Evolutionary conservation across 2,797 vertebrate genomes (phyloP).

Genomic region (Lagorchestes hirsutus): DNA sequence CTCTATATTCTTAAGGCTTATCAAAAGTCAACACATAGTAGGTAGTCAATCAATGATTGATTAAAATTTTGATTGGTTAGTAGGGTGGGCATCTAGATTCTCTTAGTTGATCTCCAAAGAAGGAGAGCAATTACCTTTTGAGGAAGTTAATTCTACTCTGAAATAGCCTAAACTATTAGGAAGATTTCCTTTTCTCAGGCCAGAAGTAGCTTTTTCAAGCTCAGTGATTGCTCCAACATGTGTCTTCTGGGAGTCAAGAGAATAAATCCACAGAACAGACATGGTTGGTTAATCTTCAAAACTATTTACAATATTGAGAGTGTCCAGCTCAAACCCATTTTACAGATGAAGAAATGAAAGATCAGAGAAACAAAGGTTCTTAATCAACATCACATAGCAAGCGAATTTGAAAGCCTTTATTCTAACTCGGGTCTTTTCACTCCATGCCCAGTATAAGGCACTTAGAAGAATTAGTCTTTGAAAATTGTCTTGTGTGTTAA

Average conservation of each 20-base stretch:
- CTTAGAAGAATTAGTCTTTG: background rate
- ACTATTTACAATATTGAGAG: background rate
- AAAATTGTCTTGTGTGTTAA: background rate
- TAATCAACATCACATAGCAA: background rate
- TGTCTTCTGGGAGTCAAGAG: background rate
- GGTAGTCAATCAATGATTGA: background rate
- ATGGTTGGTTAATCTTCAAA: background rate
- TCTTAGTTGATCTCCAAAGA: background rate
- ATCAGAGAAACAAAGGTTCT: background rate
- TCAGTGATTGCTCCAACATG: background rate
- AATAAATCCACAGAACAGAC: background rate
- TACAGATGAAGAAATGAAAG: background rate
- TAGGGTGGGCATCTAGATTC: background rate
- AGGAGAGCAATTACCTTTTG: background rate
- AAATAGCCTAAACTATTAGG: background rate
- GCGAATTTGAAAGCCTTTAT: background rate
- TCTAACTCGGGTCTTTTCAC: background rate
- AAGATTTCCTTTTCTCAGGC: background rate
- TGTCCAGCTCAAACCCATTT: background rate
- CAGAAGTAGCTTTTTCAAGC: background rate
- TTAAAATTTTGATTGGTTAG: background rate
- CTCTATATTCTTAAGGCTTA: background rate
- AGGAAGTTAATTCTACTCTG: background rate
- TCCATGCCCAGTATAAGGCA: background rate
- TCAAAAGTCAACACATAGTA: background rate